Percentiles rank a stretch among this genome's conserved stretches.
phyloP scores from a whole-genome alignment of 2,888 invertebrate species.

The Labia minor region DNA sequence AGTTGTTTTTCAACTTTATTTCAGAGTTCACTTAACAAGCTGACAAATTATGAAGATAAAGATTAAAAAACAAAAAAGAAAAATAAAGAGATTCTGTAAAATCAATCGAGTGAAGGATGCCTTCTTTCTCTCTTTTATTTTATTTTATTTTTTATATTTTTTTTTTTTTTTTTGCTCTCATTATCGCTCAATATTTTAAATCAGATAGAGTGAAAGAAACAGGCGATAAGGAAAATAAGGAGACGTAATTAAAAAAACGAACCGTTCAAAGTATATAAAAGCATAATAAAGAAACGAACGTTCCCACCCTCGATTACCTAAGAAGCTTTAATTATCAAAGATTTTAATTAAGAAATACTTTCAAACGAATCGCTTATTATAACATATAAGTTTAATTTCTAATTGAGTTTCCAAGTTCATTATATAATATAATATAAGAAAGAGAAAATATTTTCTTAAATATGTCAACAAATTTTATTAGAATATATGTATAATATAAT shows the following conservation, averaged over 20 bases:
- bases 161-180: background rate
- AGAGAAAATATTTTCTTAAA: too few species aligned
- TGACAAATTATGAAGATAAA: too few species aligned
- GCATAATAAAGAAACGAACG: background rate
- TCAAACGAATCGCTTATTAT: background rate
- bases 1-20: too few species aligned
- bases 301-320: background rate
- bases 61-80: background rate
- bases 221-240: background rate
- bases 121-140: background rate
- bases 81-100: background rate
- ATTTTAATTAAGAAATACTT: constrained; percentile 13
- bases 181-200: background rate
- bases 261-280: background rate
- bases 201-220: background rate
- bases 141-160: too few species aligned
- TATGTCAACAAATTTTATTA: too few species aligned
- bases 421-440: background rate
- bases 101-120: background rate
- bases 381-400: constrained; percentile 7
- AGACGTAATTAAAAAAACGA: background rate
- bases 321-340: constrained; percentile 4
- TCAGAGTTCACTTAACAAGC: too few species aligned
- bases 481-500: too few species aligned
- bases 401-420: constrained; percentile 1